Conservation (phyloP, 92 coral and sea anemone species). For the Nematostella vectensis region DNA sequence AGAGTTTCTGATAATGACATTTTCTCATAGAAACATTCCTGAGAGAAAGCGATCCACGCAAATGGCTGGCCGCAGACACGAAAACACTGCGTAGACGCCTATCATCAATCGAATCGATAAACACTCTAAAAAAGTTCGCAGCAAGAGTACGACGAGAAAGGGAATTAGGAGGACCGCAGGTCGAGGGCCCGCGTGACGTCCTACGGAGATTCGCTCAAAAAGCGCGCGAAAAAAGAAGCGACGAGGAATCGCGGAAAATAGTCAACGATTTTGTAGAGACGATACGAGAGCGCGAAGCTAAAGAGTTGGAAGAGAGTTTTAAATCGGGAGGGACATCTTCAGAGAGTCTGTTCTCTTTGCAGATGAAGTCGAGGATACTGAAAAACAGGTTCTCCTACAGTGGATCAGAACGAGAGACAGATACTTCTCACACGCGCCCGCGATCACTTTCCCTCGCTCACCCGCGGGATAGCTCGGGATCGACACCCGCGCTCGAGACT, state of each 20-base stretch:
- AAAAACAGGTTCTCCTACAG: constrained; percentile 18
- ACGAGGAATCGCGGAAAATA: constrained; percentile 46
- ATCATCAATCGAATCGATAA: constrained; percentile 55
- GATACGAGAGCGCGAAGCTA: constrained; percentile 11
- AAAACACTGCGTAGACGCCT: constrained; percentile 51
- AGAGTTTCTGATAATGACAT: too few species aligned
- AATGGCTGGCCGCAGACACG: constrained; percentile 73
- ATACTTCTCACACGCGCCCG: neutral
- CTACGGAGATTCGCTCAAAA: constrained; percentile 39
- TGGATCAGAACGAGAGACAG: constrained; percentile 1
- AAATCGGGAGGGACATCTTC: neutral
- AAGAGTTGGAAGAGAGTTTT: neutral
- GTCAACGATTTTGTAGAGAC: constrained; percentile 55
- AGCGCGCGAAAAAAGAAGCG: constrained; percentile 27
- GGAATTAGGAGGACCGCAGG: constrained; percentile 1
- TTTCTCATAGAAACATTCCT: constrained; percentile 9
- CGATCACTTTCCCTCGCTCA: constrained; percentile 5
- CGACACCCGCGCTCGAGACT: constrained; percentile 12
- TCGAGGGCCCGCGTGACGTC: constrained; percentile 35
- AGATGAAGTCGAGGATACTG: constrained; percentile 2
- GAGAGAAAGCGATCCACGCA: constrained; percentile 57
- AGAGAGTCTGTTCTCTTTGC: constrained; percentile 8
- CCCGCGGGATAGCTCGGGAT: constrained; percentile 12
- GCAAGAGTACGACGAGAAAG: constrained; percentile 43
- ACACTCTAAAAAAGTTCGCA: constrained; percentile 44